These are phyloP conservation scores for Morpho helenor DNA, from an alignment of 2,888 invertebrate species.

Conservation along the genomic window DNA sequence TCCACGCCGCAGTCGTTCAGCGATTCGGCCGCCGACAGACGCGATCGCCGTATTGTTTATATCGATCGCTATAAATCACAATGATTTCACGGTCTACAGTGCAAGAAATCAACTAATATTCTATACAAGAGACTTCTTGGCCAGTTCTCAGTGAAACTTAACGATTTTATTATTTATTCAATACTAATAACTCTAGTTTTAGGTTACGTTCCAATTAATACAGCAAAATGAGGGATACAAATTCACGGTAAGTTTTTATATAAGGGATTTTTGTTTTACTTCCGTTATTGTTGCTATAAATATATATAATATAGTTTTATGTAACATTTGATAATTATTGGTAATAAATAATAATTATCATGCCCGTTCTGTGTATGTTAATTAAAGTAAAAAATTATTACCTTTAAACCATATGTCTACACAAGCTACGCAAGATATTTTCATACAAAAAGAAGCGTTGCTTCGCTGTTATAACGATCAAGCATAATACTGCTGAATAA, in stretches of 20 bases:
- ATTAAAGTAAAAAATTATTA: too few relatives aligned
- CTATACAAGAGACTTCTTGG: background rate
- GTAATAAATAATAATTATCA: too few relatives aligned
- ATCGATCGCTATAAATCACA: slow-evolving; percentile 49
- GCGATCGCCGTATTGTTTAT: slow-evolving; percentile 31
- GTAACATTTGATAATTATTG: too few relatives aligned
- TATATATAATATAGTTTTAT: too few relatives aligned
- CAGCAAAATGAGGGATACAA: slow-evolving; percentile 27
- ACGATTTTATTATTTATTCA: background rate
- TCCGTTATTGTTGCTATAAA: too few relatives aligned
- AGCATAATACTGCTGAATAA: too few relatives aligned
- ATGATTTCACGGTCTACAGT: slow-evolving; percentile 42
- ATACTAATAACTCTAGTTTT: slow-evolving; percentile 2
- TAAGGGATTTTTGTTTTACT: too few relatives aligned
- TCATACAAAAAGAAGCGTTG: too few relatives aligned
- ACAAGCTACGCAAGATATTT: too few relatives aligned
- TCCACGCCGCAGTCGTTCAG: slow-evolving; percentile 31
- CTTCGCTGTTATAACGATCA: too few relatives aligned
- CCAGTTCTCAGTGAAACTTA: slow-evolving; percentile 1
- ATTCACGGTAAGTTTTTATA: slow-evolving; percentile 18
- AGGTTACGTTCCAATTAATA: background rate
- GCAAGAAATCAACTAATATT: slow-evolving; percentile 13
- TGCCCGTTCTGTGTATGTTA: too few relatives aligned
- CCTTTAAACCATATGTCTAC: too few relatives aligned
- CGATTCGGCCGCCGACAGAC: slow-evolving; percentile 27